Base-by-base conservation (phyloP, 1,140 invertebrate genomes). In the Penaeus japonicus region DNA sequence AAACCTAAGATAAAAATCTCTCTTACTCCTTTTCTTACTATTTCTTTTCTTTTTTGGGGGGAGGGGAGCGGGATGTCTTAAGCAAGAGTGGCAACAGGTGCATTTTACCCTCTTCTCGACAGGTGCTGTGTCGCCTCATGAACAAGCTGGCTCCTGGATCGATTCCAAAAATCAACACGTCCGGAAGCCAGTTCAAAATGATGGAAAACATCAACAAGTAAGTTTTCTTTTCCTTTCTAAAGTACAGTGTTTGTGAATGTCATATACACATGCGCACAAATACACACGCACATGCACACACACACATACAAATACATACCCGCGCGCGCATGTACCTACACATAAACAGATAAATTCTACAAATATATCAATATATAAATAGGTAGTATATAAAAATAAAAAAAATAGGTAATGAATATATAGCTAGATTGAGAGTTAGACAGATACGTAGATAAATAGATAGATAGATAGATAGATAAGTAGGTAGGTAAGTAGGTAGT, bases 131-230 rank as follows among this genome's bases (percentile, higher is more conserved):
- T 95, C 95, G 96, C 93, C 92, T 98, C 90, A 97, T 98, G 94
- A 98, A 98, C 94, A 97, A 96, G 92, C 92, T 98, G 86, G 93
- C 94, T 84, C 97, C 97, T 53, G 96, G 96, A 90, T 93, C 95
- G 86, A 94, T 98, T 65, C 92, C 94, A 92, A 98, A 98, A 93
- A 96, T 98, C 93, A 97, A 98, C 94, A 95, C 95, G 85, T 95
- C 95, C 87, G 97, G 97, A 84, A 96, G 96, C 91, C 96, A 97
- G 91, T 98, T 98, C 95, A 98, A 97, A 92, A 95, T 98, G 94
- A 98, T 98, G 97, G 97, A 98, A 93, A 98, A 98, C 94, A 96
- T 98, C 92, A 97, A 96, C 93, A 95, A 95, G 95, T 96, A 93
- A 94, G 94, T 92, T 65, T 62, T 27, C n/a, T 17, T 22, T 79